These are phyloP conservation scores for Sarcophilus harrisii DNA, from an alignment of 2,797 vertebrate species.

Conservation along the genomic window DNA sequence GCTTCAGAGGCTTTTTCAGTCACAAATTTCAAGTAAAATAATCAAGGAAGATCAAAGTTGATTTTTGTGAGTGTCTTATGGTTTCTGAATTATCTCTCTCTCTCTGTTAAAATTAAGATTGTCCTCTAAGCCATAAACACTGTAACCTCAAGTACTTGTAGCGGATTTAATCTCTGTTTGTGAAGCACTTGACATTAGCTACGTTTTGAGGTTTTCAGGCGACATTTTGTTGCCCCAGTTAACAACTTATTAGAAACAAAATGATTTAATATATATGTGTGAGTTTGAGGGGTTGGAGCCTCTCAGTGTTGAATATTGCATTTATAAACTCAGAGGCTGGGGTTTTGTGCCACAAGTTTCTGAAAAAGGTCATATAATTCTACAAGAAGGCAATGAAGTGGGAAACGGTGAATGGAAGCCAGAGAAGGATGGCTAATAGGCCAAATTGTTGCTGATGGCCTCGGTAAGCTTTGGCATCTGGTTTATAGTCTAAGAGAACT, in stretches of 20 bases:
- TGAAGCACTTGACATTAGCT: not conserved
- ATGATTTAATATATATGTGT: not conserved
- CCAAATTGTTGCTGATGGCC: not conserved
- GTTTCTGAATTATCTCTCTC: not conserved
- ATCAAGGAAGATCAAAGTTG: not conserved
- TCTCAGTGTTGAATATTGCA: not conserved
- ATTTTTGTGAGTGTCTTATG: not conserved
- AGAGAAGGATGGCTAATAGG: not conserved
- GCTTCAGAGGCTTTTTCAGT: not conserved
- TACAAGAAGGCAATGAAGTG: not conserved
- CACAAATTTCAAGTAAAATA: not conserved
- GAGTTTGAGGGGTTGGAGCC: not conserved
- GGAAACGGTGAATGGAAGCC: not conserved
- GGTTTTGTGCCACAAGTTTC: not conserved
- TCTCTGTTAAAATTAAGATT: not conserved
- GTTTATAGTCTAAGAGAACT: not conserved
- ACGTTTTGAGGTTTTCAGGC: not conserved
- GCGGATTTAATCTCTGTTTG: not conserved
- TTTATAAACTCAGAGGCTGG: not conserved
- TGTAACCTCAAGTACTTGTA: not conserved
- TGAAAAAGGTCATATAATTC: not conserved
- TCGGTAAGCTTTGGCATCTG: not conserved
- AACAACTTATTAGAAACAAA: not conserved
- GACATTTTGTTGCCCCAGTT: not conserved
- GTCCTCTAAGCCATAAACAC: not conserved